Evolutionary conservation across 2,113 vertebrate genomes (phyloP), one percentile per base, ranked within the genome.

Genomic region (Platichthys stellatus): DNA sequence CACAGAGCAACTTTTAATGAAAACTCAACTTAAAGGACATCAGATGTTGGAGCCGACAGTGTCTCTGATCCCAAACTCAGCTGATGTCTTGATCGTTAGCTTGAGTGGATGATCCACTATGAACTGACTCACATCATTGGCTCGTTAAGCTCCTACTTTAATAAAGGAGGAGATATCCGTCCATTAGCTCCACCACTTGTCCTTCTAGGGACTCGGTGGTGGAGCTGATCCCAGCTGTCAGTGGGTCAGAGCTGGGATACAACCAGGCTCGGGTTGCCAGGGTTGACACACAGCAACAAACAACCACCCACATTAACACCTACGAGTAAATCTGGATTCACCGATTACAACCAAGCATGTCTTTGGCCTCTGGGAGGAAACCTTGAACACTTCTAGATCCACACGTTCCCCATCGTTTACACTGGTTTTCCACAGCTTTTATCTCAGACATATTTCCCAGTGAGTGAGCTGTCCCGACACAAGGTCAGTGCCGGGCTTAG

Each of bases 401-500:
- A 38, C 26, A 17, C 14, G 12, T 58, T n/a, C 23, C 13, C 10
- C 43, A 45, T 45, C 9, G 17, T 17, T 47, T 3, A 17, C 45
- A 47, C 13, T 17, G 12, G 45, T 43, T 60, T 40, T 23, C 24
- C 24, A 45, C n/a, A 4, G 67, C 63, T 51, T 59, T 2, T 28
- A 59, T 57, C 18, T 20, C 43, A 68, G 61, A 64, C 26, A 51
- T 73, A 56, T 72, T n/a, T 23, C 13, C 69, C 67, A 9, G 12
- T 53, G 24, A 75, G 17, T 43, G 15, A 76, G 65, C 35, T 10
- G 15, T 43, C 26, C 58, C 68, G 64, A 62, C 49, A 68, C 62
- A 81, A 81, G 78, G 63, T 78, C 82, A 62, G 24, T 43, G 72
- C 57, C 63, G 2, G 74, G 71, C 53, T 77, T 77, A 60, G 13